phyloP scores from a whole-genome alignment of 2,797 vertebrate species.

The Ammospiza maritima region DNA sequence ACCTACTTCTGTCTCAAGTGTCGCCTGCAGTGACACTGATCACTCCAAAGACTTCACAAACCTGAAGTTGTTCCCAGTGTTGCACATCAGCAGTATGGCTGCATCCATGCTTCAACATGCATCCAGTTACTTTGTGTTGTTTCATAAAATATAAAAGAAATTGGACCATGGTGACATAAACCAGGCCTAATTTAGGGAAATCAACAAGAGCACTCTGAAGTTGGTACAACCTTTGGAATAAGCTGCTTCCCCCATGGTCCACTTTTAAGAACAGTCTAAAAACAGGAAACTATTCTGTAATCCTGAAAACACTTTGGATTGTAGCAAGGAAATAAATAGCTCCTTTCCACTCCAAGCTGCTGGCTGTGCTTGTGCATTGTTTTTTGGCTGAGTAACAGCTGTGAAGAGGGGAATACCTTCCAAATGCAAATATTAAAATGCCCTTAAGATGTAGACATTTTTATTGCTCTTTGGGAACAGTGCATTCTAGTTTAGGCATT shows the following conservation, averaged over 20 bases:
- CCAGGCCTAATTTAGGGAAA: background rate
- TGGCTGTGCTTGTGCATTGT: background rate
- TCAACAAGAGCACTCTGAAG: background rate
- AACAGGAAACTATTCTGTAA: conserved; percentile 34
- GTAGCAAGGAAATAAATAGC: conserved; percentile 53
- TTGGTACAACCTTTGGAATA: background rate
- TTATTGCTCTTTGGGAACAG: background rate
- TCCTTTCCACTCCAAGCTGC: background rate
- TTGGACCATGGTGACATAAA: background rate
- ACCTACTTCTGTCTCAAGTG: background rate
- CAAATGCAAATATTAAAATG: background rate
- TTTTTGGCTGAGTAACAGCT: conserved; percentile 30
- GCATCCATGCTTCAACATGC: background rate
- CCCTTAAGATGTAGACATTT: conserved; percentile 8
- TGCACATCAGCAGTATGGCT: background rate
- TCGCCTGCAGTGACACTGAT: background rate
- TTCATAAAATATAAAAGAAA: background rate
- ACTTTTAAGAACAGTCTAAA: conserved; percentile 17
- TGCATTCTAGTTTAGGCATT: background rate
- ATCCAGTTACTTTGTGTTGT: background rate
- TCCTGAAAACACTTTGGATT: conserved; percentile 34
- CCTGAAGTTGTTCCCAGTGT: background rate
- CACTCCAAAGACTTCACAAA: background rate
- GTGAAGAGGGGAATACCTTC: conserved; percentile 19
- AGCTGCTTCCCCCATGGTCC: background rate